Conservation (phyloP, 1,140 invertebrate species). For the Anastatus disparis region DNA sequence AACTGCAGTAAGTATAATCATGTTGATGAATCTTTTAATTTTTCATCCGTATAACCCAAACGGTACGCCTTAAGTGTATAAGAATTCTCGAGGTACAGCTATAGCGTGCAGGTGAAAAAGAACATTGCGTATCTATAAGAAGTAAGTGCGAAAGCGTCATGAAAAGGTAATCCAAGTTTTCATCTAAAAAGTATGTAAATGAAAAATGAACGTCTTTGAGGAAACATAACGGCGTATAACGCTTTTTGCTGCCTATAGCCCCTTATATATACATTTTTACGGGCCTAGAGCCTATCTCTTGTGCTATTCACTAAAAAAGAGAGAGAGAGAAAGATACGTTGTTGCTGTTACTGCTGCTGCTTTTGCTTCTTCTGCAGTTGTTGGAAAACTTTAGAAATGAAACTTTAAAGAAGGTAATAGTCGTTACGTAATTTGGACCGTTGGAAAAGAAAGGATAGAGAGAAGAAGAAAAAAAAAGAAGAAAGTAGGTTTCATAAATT, state of each 20-base stretch:
- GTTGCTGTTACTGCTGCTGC: no score
- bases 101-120: no score
- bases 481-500: background rate
- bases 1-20: no score
- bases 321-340: no score
- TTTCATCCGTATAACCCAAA: no score
- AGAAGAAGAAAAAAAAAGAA: no score
- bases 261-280: slow-evolving; percentile 24
- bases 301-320: background rate
- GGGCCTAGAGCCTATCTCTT: no score
- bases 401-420: slow-evolving; percentile 33
- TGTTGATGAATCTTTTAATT: background rate
- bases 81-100: background rate
- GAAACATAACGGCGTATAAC: slow-evolving; percentile 8
- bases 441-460: no score
- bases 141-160: slow-evolving; percentile 7
- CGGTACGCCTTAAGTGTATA: background rate
- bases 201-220: slow-evolving; percentile 28
- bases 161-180: slow-evolving; percentile 26
- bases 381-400: slow-evolving; percentile 33
- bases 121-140: no score
- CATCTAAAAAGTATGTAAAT: slow-evolving; percentile 36
- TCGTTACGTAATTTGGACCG: slow-evolving; percentile 23
- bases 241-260: no score
- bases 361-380: no score